phyloP scores from a whole-genome alignment of 2,113 vertebrate species.

The Centropristis striata region DNA sequence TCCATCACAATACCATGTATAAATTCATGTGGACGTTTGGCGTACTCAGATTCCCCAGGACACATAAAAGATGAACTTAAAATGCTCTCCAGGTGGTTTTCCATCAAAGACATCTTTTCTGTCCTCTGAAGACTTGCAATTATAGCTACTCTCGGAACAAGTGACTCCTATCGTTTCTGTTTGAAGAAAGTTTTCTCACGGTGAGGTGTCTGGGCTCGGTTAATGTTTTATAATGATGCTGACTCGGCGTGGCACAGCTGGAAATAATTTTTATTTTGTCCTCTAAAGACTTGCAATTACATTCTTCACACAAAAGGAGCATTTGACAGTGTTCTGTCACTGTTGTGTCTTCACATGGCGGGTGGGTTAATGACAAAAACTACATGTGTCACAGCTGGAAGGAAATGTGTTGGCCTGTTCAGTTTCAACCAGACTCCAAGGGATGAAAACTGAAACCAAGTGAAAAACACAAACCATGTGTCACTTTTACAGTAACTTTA shows the following conservation, averaged over 20 bases:
- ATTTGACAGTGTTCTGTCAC: background rate
- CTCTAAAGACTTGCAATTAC: conserved; percentile 10
- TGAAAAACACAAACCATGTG: background rate
- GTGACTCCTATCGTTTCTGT: background rate
- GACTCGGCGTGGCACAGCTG: conserved; percentile 25
- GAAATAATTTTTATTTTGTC: background rate
- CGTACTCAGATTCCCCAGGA: background rate
- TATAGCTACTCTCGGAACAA: conserved; percentile 30
- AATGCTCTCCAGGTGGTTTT: conserved; percentile 28
- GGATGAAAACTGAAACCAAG: background rate
- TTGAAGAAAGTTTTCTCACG: conserved; percentile 16
- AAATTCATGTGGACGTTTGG: background rate
- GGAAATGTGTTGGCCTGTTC: background rate
- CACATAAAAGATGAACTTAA: conserved; percentile 36
- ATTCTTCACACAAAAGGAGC: background rate
- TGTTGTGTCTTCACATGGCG: background rate
- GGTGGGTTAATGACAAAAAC: conserved; percentile 4
- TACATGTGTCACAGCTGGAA: conserved; percentile 26
- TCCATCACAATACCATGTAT: background rate
- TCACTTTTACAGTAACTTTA: too few species aligned
- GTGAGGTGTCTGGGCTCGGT: background rate
- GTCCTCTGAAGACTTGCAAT: conserved; percentile 32
- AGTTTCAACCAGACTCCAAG: background rate
- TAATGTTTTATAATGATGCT: conserved; percentile 26
- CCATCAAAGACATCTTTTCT: conserved; percentile 27